A percentile compares a stretch with the other conserved stretches of the same genome.
Evolutionary conservation across 2,888 invertebrate species (phyloP).

Genomic region (Steinernema carpocapsae): DNA sequence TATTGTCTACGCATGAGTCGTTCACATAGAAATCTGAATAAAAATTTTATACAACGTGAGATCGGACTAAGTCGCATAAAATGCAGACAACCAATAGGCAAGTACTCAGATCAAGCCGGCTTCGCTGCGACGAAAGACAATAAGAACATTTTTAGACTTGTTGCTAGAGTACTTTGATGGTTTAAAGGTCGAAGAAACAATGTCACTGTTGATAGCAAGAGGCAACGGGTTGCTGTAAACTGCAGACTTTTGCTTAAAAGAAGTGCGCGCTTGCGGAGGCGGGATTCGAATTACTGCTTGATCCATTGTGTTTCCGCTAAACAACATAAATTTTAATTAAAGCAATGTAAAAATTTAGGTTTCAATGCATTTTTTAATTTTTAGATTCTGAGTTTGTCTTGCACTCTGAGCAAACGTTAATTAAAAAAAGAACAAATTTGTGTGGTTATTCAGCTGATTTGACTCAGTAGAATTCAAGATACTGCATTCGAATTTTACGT

Average conservation of each 20-base stretch:
- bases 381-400: too few species aligned
- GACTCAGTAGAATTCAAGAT: too few species aligned
- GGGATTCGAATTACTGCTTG: conserved; percentile 22
- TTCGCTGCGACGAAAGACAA: conserved; percentile 26
- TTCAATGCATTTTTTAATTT: too few species aligned
- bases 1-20: not conserved
- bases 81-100: too few species aligned
- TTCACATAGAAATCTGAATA: not conserved
- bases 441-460: too few species aligned
- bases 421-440: too few species aligned
- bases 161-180: conserved; percentile 10
- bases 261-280: not conserved
- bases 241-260: not conserved
- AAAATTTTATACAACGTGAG: not conserved
- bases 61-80: too few species aligned
- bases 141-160: conserved; percentile 21
- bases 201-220: conserved; percentile 7
- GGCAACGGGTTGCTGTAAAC: conserved; percentile 21
- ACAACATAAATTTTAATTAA: not conserved
- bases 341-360: not conserved
- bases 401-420: too few species aligned
- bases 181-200: conserved; percentile 22
- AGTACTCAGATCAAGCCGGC: not conserved
- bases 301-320: conserved; percentile 30
- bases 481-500: too few species aligned